These are phyloP conservation scores for Macropodus opercularis DNA, from an alignment of 2,797 vertebrate species.

Conservation along the genomic window DNA sequence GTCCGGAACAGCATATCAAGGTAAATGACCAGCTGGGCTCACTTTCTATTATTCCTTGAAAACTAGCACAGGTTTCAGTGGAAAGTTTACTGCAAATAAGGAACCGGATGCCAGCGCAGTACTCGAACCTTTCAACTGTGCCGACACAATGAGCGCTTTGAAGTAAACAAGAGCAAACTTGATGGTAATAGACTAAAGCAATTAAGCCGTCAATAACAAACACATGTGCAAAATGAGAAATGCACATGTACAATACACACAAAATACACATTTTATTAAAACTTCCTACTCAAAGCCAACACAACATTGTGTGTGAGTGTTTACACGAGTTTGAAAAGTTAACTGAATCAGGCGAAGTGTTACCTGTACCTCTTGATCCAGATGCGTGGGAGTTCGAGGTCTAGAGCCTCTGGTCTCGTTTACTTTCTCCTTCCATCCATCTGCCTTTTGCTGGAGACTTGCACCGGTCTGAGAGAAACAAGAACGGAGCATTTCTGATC, in stretches of 20 bases:
- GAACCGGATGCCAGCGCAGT: too few relatives aligned
- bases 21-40: not conserved
- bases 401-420: conserved; percentile 77
- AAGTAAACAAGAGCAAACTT: too few relatives aligned
- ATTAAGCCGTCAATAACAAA: too few relatives aligned
- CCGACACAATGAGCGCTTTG: too few relatives aligned
- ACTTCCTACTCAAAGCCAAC: too few relatives aligned
- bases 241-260: too few relatives aligned
- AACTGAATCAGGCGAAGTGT: not conserved
- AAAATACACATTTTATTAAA: too few relatives aligned
- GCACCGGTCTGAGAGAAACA: conserved; percentile 77
- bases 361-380: conserved; percentile 78
- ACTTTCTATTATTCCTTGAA: not conserved
- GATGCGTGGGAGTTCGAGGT: conserved; percentile 72
- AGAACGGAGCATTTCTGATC: conserved; percentile 18
- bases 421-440: conserved; percentile 83
- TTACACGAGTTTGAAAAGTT: not conserved
- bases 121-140: too few relatives aligned
- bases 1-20: conserved; percentile 9
- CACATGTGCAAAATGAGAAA: too few relatives aligned
- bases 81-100: not conserved
- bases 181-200: too few relatives aligned
- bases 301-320: not conserved
- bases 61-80: not conserved
- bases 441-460: conserved; percentile 81